Percentiles rank a stretch among this genome's conserved stretches.
Evolutionary conservation across 2,113 vertebrate species (phyloP).

Genomic region (Lampris incognitus): DNA sequence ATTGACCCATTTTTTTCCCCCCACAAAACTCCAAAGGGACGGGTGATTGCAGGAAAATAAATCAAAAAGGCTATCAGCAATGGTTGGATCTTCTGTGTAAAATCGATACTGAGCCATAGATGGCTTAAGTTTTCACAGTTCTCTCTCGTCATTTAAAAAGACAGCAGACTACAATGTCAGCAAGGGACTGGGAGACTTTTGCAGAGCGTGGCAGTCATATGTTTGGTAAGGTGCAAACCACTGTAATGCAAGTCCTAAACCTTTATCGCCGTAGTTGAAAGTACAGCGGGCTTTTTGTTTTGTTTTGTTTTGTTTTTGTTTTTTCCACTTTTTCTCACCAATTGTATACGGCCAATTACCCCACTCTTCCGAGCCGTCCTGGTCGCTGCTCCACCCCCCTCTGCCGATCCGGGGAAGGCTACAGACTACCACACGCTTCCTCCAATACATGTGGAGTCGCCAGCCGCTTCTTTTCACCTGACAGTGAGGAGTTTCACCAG

Average conservation of each 20-base stretch:
- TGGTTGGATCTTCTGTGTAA: conserved; percentile 97
- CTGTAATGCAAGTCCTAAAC: conserved; percentile 33
- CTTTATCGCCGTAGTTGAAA: conserved; percentile 83
- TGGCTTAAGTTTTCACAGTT: conserved; percentile 99
- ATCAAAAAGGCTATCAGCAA: conserved; percentile 99
- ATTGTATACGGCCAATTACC: too few species aligned
- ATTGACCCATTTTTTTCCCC: conserved; percentile 92
- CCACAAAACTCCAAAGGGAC: conserved; percentile 93
- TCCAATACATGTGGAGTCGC: too few species aligned
- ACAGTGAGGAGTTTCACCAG: too few species aligned
- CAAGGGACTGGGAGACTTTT: conserved; percentile 86
- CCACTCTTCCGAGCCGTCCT: too few species aligned
- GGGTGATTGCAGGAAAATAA: conserved; percentile 96
- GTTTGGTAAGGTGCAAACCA: conserved; percentile 70
- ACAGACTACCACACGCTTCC: too few species aligned
- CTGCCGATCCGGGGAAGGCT: too few species aligned
- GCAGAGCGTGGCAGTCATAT: conserved; percentile 90
- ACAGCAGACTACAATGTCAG: conserved; percentile 86
- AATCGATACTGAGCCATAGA: conserved; percentile 99
- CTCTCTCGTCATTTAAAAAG: conserved; percentile 99
- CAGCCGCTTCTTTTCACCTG: too few species aligned
- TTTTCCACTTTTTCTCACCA: too few species aligned
- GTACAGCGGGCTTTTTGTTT: conserved; percentile 5
- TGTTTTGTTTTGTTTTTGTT: neutral
- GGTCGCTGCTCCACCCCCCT: too few species aligned